Conservation (phyloP, 2,888 invertebrate species). For the Nomada hirtipes region DNA sequence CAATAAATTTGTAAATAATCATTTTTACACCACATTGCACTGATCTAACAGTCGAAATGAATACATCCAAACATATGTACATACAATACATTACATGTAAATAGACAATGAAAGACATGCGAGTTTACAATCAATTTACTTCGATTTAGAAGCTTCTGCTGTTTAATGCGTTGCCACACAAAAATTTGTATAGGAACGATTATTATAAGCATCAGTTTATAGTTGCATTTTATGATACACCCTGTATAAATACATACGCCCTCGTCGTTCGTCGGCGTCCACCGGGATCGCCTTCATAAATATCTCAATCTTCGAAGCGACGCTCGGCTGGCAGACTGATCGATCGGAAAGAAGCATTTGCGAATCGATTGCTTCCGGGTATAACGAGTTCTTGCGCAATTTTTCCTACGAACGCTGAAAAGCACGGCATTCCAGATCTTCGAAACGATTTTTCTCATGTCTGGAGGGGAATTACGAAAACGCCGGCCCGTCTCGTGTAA, state of each 20-base stretch:
- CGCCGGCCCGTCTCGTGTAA: slow-evolving; percentile 36
- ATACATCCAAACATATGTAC: too few relatives aligned
- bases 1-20: too few relatives aligned
- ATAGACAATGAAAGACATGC: too few relatives aligned
- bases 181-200: not conserved
- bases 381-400: slow-evolving; percentile 54
- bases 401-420: slow-evolving; percentile 34
- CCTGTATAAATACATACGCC: slow-evolving; percentile 10
- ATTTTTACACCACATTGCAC: not conserved
- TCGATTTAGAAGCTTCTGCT: too few relatives aligned
- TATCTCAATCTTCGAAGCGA: slow-evolving; percentile 63
- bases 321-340: slow-evolving; percentile 51
- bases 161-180: too few relatives aligned
- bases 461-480: slow-evolving; percentile 50
- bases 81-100: slow-evolving; percentile 7
- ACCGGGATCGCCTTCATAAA: slow-evolving; percentile 69
- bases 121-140: too few relatives aligned
- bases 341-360: slow-evolving; percentile 65
- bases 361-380: slow-evolving; percentile 51
- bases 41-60: too few relatives aligned
- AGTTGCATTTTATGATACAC: slow-evolving; percentile 7
- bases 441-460: slow-evolving; percentile 51
- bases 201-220: not conserved
- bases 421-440: slow-evolving; percentile 16
- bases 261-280: slow-evolving; percentile 25